Conservation (phyloP, 2,113 vertebrate species). For the Neodontobutis hainanensis region DNA sequence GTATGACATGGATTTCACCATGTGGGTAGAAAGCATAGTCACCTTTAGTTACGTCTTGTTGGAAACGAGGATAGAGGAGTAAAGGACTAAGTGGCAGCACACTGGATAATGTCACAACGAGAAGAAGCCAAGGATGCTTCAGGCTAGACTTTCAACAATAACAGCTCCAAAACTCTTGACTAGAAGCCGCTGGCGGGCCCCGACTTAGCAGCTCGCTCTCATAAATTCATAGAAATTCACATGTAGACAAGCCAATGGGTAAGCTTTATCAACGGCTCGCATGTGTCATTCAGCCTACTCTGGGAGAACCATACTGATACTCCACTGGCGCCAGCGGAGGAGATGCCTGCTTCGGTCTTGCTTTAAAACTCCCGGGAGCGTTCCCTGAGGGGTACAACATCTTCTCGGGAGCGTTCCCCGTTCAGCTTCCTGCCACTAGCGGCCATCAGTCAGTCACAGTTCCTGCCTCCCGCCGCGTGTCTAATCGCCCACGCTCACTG, state of each 20-base stretch:
- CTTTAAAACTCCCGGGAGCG: conserved; percentile 17
- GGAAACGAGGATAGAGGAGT: not conserved
- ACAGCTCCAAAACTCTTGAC: conserved; percentile 34
- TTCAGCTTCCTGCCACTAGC: conserved; percentile 30
- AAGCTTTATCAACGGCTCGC: conserved; percentile 19
- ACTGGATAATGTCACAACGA: conserved; percentile 4
- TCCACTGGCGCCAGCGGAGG: conserved; percentile 7
- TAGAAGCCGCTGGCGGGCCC: conserved; percentile 38
- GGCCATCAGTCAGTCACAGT: conserved; percentile 68
- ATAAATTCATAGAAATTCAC: conserved; percentile 25
- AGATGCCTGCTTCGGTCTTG: conserved; percentile 19
- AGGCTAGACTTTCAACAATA: conserved; percentile 53
- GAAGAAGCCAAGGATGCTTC: conserved; percentile 45
- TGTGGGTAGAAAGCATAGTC: not conserved
- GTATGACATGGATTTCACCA: too few relatives aligned
- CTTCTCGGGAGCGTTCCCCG: not conserved
- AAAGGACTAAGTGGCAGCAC: conserved; percentile 1
- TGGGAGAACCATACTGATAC: conserved; percentile 10
- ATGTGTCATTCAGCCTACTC: conserved; percentile 6
- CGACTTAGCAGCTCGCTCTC: conserved; percentile 14
- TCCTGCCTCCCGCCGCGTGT: conserved; percentile 46
- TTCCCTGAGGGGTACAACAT: conserved; percentile 26
- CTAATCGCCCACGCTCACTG: conserved; percentile 57
- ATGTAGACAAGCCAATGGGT: conserved; percentile 11
- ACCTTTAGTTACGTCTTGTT: not conserved